Base-by-base conservation (phyloP, 2,797 vertebrate species). In the Prionace glauca region DNA sequence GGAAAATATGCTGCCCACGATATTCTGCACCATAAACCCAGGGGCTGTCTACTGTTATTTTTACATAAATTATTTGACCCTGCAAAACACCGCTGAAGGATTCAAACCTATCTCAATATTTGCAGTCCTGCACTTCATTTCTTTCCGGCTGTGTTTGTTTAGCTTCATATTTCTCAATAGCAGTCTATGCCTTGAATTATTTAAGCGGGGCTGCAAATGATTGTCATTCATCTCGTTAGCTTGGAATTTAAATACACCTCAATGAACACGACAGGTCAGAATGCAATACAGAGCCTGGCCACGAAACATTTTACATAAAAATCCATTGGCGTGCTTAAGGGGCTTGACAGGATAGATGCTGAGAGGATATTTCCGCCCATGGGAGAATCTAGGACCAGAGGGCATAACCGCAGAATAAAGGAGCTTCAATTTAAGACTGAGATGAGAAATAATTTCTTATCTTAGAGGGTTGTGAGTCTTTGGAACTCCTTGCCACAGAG, bases 151-250 rank as follows among this genome's bases (percentile, higher is more conserved):
- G 65, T 41, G 22, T 92, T 67, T 41, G 20, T 67, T 32, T 9
- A 92, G 90, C 90, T 67, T 92, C n/a, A 20, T n/a, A 22, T 41
- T 22, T 84, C 79, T 84, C 79, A 84, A 84, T 84, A 84, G 36
- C 36, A 45, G 36, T 45, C 22, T 84, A 41, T 45, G n/a, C 3
- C 16, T 84, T 84, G 79, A 84, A 84, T 84, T 84, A 84, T 45
- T 45, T 84, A 41, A 84, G 36, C 36, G 8, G 36, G 5, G 79
- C 16, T 84, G 36, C 36, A 41, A 22, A 45, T 41, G 65, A 26
- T 36, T 92, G n/a, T n/a, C 90, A 67, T 92, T 69, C 18, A 69
- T 67, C 9, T 67, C 36, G 18, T 20, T 92, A 18, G 29, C 18
- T 36, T 92, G 62, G 62, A 41, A 92, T 36, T 92, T 92, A 92